Conservation (phyloP, 2,888 invertebrate species). For the Leptinotarsa peninsularis region DNA sequence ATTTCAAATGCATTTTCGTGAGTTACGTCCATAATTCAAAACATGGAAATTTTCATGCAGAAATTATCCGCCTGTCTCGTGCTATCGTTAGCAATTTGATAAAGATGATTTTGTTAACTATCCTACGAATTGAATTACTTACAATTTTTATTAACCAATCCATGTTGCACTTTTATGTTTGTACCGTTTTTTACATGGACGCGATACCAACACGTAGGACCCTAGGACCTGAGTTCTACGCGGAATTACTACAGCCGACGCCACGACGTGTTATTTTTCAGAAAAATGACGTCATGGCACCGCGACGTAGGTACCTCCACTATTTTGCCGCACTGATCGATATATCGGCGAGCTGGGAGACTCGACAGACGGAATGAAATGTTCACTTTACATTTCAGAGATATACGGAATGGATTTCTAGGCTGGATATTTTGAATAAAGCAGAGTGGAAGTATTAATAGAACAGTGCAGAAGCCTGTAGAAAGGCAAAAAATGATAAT, state of each 20-base stretch:
- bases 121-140: background rate
- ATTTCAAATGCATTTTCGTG: no score
- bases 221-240: background rate
- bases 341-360: background rate
- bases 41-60: no score
- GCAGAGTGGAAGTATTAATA: no score
- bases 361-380: background rate
- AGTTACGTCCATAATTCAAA: no score
- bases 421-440: no score
- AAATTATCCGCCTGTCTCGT: no score
- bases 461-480: no score
- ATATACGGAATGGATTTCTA: no score
- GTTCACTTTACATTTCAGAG: background rate
- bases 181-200: background rate
- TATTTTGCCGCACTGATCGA: slow-evolving; percentile 26
- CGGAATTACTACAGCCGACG: background rate
- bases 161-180: background rate
- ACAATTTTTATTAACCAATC: background rate
- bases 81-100: no score
- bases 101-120: no score
- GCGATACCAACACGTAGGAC: background rate
- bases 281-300: slow-evolving; percentile 5
- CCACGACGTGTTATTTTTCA: slow-evolving; percentile 21
- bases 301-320: slow-evolving; percentile 8
- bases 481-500: no score